Evolutionary conservation across 2,797 vertebrate species (phyloP).

Genomic region (Ambastaia sidthimunki): DNA sequence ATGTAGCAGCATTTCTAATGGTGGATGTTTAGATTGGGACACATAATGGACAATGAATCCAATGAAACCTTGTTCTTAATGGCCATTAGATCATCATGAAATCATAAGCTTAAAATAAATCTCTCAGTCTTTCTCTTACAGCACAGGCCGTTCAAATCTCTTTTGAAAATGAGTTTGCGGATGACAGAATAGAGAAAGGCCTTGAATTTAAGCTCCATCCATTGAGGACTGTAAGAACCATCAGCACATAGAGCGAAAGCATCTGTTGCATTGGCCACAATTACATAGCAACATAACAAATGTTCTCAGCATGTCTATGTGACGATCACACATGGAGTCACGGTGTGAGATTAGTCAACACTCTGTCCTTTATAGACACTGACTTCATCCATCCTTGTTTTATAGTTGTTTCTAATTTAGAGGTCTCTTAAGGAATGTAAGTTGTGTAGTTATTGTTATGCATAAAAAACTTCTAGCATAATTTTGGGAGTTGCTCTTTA

Average conservation of each 20-base stretch:
- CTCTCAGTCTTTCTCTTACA: not conserved
- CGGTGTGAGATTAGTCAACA: conserved; percentile 34
- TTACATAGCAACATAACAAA: conserved; percentile 44
- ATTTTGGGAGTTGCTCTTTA: conserved; percentile 5
- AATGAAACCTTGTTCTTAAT: not conserved
- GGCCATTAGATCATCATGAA: not conserved
- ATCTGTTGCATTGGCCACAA: conserved; percentile 60
- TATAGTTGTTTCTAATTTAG: conserved; percentile 26
- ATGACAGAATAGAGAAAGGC: conserved; percentile 46
- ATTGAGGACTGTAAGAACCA: conserved; percentile 49
- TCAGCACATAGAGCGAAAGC: conserved; percentile 57
- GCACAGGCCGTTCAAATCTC: conserved; percentile 1
- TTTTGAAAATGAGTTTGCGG: conserved; percentile 38
- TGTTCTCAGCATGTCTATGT: not conserved
- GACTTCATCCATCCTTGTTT: conserved; percentile 28
- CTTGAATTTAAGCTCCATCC: conserved; percentile 54
- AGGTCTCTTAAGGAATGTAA: conserved; percentile 25
- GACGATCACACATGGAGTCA: not conserved
- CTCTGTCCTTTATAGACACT: conserved; percentile 18
- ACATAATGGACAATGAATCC: not conserved
- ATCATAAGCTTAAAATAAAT: not conserved
- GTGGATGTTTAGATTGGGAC: not conserved
- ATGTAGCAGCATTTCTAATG: conserved; percentile 1
- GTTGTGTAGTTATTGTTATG: conserved; percentile 37
- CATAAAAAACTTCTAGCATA: conserved; percentile 1